phyloP scores from a whole-genome alignment of 2,888 invertebrate genomes.

The Gymnocheta viridis region DNA sequence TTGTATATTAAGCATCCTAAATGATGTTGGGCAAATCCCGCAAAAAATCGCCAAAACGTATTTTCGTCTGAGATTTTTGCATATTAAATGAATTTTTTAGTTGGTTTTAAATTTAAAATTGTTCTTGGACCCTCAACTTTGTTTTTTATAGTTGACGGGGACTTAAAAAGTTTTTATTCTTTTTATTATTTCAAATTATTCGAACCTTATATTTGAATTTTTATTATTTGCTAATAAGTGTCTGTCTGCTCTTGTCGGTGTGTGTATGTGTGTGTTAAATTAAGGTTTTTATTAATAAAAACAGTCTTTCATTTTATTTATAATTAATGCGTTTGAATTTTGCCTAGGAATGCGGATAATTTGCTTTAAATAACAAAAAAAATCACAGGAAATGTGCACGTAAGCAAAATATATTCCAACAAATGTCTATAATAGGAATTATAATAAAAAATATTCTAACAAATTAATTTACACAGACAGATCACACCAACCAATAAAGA shows the following conservation, averaged over 20 bases:
- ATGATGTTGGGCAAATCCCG: not conserved
- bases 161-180: not conserved
- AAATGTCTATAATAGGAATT: not conserved
- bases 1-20: not conserved
- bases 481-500: not conserved
- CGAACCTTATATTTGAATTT: slow-evolving; percentile 1
- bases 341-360: slow-evolving; percentile 65
- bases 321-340: slow-evolving; percentile 58
- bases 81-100: not conserved
- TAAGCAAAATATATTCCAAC: not conserved
- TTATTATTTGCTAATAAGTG: not conserved
- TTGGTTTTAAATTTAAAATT: not conserved
- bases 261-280: not conserved
- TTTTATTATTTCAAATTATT: not conserved
- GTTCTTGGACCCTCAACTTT: not conserved
- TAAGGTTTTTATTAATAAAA: not conserved
- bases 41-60: not conserved
- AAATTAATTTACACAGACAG: slow-evolving; percentile 12
- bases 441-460: slow-evolving; percentile 16
- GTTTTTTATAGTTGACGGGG: not conserved
- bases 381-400: not conserved
- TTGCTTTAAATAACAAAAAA: slow-evolving; percentile 32
- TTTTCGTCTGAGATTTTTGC: not conserved
- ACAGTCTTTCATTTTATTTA: slow-evolving; percentile 36
- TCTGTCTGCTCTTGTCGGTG: not conserved